These are phyloP conservation scores for Phenganax stokvisi DNA, from an alignment of 92 coral and sea anemone species.

Conservation along the genomic window DNA sequence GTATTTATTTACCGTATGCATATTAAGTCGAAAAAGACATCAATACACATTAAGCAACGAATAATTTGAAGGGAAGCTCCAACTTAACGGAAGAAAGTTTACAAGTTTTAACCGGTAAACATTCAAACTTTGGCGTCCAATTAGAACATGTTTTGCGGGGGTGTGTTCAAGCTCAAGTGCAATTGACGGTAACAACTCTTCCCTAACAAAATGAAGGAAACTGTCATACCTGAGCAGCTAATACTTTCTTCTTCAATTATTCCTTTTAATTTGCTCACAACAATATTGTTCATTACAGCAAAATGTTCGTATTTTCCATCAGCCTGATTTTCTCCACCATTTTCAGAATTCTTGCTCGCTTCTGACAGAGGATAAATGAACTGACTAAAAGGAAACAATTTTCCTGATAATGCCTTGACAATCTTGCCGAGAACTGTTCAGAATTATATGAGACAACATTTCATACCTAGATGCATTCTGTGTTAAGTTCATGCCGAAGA, in stretches of 20 bases:
- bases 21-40: neutral
- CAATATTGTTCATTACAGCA: constrained; percentile 67
- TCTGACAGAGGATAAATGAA: constrained; percentile 82
- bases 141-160: no score
- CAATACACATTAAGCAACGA: no score
- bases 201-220: no score
- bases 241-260: constrained; percentile 50
- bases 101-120: no score
- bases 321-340: constrained; percentile 30
- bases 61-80: no score
- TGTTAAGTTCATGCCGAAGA: no score
- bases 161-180: no score
- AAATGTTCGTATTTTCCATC: constrained; percentile 95
- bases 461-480: no score
- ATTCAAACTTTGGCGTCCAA: no score
- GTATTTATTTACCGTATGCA: neutral
- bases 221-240: constrained; percentile 40
- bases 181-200: no score
- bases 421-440: neutral
- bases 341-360: neutral
- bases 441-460: neutral
- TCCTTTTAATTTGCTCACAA: constrained; percentile 59
- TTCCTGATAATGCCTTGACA: no score
- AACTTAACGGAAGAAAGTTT: no score
- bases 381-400: constrained; percentile 53